A percentile compares a stretch with the other conserved stretches of the same genome.
These are phyloP conservation scores for Monodelphis domestica DNA, from an alignment of 2,797 vertebrate genomes.

Conservation along the genomic window DNA sequence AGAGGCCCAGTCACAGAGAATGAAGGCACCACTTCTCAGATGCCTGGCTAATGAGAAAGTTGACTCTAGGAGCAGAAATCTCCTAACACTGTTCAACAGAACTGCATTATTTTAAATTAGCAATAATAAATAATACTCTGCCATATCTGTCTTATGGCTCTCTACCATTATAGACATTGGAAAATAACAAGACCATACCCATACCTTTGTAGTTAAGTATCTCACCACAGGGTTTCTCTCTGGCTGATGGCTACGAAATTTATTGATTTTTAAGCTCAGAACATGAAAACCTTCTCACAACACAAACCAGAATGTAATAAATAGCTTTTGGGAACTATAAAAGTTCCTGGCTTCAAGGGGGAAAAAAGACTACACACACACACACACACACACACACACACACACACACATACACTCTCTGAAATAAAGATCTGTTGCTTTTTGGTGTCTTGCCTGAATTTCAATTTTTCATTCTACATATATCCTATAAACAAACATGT, in stretches of 20 bases:
- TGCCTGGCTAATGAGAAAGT: neutral
- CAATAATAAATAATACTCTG: neutral
- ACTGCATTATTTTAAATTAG: neutral
- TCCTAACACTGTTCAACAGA: neutral
- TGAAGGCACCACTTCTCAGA: neutral
- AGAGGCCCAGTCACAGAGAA: neutral
- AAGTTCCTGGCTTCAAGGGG: constrained; percentile 24
- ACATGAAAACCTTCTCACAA: constrained; percentile 67
- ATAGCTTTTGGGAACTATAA: constrained; percentile 66
- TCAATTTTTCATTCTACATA: constrained; percentile 64
- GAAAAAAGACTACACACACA: neutral
- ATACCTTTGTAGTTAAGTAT: constrained; percentile 58
- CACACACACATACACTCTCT: constrained; percentile 34
- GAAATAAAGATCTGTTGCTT: constrained; percentile 60
- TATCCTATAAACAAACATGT: constrained; percentile 59
- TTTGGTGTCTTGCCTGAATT: constrained; percentile 47
- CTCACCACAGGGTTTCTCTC: constrained; percentile 53
- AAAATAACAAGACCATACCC: constrained; percentile 36
- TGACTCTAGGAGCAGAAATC: neutral
- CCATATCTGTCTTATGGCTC: neutral
- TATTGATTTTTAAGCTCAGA: constrained; percentile 57
- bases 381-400: neutral
- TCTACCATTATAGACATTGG: constrained; percentile 22
- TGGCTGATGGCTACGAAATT: constrained; percentile 55
- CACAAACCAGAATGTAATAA: constrained; percentile 58